phyloP scores from a whole-genome alignment of 1,140 invertebrate genomes.

The Aphaenogaster floridana region DNA sequence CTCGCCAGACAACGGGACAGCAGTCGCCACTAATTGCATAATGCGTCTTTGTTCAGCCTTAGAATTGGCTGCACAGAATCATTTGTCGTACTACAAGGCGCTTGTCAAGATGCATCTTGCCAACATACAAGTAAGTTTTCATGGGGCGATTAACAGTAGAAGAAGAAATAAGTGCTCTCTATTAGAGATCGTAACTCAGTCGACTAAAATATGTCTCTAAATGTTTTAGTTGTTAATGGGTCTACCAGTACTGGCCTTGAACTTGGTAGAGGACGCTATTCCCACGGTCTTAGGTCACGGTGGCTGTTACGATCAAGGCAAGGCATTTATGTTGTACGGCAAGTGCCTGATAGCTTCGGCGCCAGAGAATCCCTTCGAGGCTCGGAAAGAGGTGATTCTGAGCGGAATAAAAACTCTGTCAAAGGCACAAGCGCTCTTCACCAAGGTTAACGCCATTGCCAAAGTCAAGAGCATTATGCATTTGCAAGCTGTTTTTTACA shows the following conservation, averaged over 20 bases:
- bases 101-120: slow-evolving; percentile 93
- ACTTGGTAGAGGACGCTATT: slow-evolving; percentile 90
- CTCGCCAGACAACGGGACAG: slow-evolving; percentile 84
- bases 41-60: slow-evolving; percentile 91
- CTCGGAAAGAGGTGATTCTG: slow-evolving; percentile 87
- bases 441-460: slow-evolving; percentile 91
- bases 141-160: too few species aligned
- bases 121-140: slow-evolving; percentile 88
- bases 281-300: slow-evolving; percentile 92
- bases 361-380: slow-evolving; percentile 82
- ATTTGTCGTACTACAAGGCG: slow-evolving; percentile 92
- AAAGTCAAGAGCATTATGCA: slow-evolving; percentile 91
- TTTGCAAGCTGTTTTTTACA: slow-evolving; percentile 89
- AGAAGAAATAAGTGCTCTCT: neutral
- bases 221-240: slow-evolving; percentile 90
- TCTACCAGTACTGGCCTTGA: slow-evolving; percentile 91
- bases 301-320: slow-evolving; percentile 92
- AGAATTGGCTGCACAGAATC: slow-evolving; percentile 90
- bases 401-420: slow-evolving; percentile 90
- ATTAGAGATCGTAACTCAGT: neutral
- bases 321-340: slow-evolving; percentile 89
- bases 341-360: slow-evolving; percentile 90
- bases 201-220: neutral
- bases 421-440: slow-evolving; percentile 90
- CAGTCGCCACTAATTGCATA: slow-evolving; percentile 86